Base-by-base conservation (phyloP, 2,888 invertebrate genomes). In the Scaptomyza cyrtandrae region DNA sequence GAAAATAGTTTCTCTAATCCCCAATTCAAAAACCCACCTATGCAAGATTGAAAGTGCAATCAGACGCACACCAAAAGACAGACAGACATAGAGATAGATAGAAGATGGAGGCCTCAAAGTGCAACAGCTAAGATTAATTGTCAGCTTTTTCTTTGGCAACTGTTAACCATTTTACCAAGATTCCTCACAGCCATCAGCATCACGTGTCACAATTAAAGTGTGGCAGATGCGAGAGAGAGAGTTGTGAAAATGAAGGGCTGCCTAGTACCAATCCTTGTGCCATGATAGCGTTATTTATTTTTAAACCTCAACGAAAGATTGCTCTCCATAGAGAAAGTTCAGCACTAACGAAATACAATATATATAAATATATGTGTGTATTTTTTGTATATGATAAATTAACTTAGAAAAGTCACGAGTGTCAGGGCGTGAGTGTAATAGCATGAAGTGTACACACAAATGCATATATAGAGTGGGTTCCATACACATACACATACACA, bases 381-480 rank as follows among this genome's bases (percentile, higher is more conserved):
- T n/a, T 19, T 50, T 50, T 50, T 35, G 10, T 52, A 71, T 74
- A 85, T 85, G 87, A 87, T 86, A 86, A 86, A 86, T 86, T 73
- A 81, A 73, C 71, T 83, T 86, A 77, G 83, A 87, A 86, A 81
- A 84, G 86, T 84, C 83, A 86, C 83, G 83, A 84, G 84, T 84
- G 86, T 76, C 80, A 86, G 81, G 77, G 84, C 81, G 79, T 84
- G 84, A 85, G 80, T 78, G 83, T 76, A 80, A 71, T 66, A 61
- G 71, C 78, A 80, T 71, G 61, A 65, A 75, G 65, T 80, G 75
- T 57, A 74, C 64, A 41, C 57, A 74, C 64, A 54, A 29, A 41
- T 16, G 41, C 41, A 16, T 44, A 24, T 53, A 54, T 43, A 29
- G 69, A 68, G 60, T 74, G 64, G 56, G 74, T 50, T 53, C 50